phyloP scores from a whole-genome alignment of 2,797 vertebrate genomes.

The Linurgus olivaceus region DNA sequence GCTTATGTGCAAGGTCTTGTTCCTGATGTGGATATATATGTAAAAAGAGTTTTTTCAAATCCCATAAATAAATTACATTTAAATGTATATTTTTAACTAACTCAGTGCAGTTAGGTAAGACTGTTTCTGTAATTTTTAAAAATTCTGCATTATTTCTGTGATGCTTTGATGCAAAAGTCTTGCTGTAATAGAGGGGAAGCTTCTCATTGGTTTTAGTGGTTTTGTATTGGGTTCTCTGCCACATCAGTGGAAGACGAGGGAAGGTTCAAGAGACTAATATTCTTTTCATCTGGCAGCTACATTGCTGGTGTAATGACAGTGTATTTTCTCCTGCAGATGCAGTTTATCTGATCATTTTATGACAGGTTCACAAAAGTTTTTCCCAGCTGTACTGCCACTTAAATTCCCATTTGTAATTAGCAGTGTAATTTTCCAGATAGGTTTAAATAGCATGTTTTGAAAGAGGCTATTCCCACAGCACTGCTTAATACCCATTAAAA shows the following conservation, averaged over 20 bases:
- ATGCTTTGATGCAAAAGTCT: not conserved
- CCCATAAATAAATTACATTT: constrained; percentile 16
- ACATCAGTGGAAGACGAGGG: not conserved
- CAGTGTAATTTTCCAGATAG: constrained; percentile 4
- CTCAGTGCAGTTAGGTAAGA: not conserved
- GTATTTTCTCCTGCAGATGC: not conserved
- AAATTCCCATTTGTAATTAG: constrained; percentile 36
- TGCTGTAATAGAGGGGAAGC: not conserved
- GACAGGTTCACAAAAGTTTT: constrained; percentile 31
- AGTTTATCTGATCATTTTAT: constrained; percentile 9
- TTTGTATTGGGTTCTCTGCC: not conserved
- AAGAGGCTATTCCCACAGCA: constrained; percentile 3
- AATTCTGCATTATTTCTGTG: not conserved
- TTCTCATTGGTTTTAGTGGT: not conserved
- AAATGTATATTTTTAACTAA: not conserved
- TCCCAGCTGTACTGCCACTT: not conserved
- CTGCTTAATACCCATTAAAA: constrained; percentile 6
- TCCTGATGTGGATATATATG: not conserved
- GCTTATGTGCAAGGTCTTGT: constrained; percentile 7
- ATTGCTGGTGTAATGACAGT: not conserved
- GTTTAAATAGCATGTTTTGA: constrained; percentile 14
- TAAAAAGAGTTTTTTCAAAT: constrained; percentile 15
- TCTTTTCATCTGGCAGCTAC: not conserved
- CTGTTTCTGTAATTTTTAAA: not conserved
- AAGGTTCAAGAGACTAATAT: not conserved